phyloP scores from a whole-genome alignment of 2,888 invertebrate genomes.

The Drepana falcataria region DNA sequence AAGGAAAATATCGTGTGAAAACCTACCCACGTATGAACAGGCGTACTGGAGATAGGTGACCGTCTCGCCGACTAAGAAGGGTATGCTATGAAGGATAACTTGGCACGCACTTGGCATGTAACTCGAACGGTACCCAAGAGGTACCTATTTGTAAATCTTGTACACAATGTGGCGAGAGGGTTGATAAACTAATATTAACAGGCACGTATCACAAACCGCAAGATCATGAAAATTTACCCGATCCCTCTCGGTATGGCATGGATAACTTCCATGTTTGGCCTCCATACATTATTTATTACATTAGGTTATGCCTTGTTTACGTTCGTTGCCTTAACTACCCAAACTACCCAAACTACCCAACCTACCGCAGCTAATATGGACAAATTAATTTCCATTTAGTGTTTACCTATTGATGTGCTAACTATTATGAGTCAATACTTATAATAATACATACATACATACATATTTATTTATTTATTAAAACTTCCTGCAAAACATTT shows the following conservation, averaged over 20 bases:
- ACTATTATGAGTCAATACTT: slow-evolving; percentile 25
- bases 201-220: slow-evolving; percentile 70
- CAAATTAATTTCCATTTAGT: slow-evolving; percentile 49
- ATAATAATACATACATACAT: slow-evolving; percentile 3
- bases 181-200: slow-evolving; percentile 74
- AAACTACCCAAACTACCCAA: slow-evolving; percentile 44
- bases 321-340: slow-evolving; percentile 56
- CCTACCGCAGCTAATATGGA: slow-evolving; percentile 40
- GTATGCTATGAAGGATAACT: not conserved
- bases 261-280: slow-evolving; percentile 69
- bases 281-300: slow-evolving; percentile 73
- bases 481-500: too few species aligned
- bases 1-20: too few species aligned
- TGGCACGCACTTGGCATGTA: not conserved
- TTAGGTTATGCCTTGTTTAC: slow-evolving; percentile 66
- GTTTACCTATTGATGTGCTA: slow-evolving; percentile 34
- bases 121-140: slow-evolving; percentile 35
- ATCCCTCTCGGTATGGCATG: slow-evolving; percentile 60
- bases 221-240: slow-evolving; percentile 73
- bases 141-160: slow-evolving; percentile 49
- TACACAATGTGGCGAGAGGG: slow-evolving; percentile 56
- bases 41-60: too few species aligned
- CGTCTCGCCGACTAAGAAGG: not conserved
- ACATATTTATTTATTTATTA: too few species aligned
- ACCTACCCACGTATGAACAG: too few species aligned